Conservation (phyloP, 2,113 vertebrate genomes). For the Morone chrysops region DNA sequence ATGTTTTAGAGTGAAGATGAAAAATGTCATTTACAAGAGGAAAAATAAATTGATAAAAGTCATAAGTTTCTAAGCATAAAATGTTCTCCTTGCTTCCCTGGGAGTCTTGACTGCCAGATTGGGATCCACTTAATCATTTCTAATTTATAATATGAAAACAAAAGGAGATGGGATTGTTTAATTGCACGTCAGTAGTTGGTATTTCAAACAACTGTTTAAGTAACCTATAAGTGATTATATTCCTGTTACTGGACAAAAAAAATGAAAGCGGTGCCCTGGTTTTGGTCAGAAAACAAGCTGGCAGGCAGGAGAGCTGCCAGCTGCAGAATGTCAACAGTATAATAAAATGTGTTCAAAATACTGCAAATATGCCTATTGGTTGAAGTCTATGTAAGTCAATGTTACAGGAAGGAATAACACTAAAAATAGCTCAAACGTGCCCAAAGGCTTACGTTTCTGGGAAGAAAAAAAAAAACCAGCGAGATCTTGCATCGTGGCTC, state of each 20-base stretch:
- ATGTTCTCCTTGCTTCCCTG: neutral
- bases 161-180: neutral
- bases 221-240: neutral
- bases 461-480: neutral
- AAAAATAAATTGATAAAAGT: too few species aligned
- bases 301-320: constrained; percentile 24
- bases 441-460: constrained; percentile 52
- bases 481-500: constrained; percentile 30
- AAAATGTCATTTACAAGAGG: too few species aligned
- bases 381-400: constrained; percentile 51
- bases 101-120: neutral
- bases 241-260: neutral
- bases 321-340: constrained; percentile 13
- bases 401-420: constrained; percentile 47
- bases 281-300: constrained; percentile 18
- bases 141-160: neutral
- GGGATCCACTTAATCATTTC: too few species aligned
- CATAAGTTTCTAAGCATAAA: neutral
- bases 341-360: constrained; percentile 10
- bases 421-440: constrained; percentile 64
- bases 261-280: constrained; percentile 6
- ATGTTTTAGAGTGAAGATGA: too few species aligned
- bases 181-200: neutral
- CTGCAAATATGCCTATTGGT: constrained; percentile 21
- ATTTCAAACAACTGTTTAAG: neutral